Percentiles rank a stretch among this genome's conserved stretches.
These are phyloP conservation scores for Junco hyemalis DNA, from an alignment of 2,113 vertebrate genomes.

Conservation along the genomic window DNA sequence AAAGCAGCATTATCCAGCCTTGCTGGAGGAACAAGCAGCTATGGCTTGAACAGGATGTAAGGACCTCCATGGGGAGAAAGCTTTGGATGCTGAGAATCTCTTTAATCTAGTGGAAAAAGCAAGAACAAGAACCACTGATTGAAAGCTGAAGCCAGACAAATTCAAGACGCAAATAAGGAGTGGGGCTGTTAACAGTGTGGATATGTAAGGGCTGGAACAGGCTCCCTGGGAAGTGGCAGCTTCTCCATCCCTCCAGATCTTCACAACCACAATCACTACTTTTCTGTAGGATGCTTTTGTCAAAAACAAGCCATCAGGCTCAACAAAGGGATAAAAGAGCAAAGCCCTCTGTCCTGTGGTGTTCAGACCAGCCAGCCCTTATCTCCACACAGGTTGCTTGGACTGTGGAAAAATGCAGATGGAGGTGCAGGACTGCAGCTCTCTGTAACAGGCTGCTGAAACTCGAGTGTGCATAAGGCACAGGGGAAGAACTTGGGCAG, in stretches of 20 bases:
- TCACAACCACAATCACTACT: neutral
- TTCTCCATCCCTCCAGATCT: neutral
- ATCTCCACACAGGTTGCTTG: neutral
- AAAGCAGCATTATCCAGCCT: slow-evolving; percentile 14
- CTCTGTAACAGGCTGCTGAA: neutral
- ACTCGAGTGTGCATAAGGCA: rapidly evolving
- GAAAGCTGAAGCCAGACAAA: slow-evolving; percentile 39
- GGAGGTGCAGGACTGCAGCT: neutral
- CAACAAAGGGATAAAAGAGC: neutral
- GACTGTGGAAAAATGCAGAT: neutral
- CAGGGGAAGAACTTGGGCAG: neutral
- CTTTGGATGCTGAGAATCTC: slow-evolving; percentile 34
- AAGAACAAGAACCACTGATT: slow-evolving; percentile 32
- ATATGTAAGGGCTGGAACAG: slow-evolving; percentile 20
- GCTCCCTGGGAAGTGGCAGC: neutral
- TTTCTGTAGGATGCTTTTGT: slow-evolving; percentile 12
- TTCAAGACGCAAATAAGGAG: slow-evolving; percentile 7
- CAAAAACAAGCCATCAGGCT: neutral
- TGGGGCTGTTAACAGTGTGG: neutral
- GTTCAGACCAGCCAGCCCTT: neutral
- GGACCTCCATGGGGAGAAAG: neutral
- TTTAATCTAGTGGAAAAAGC: slow-evolving; percentile 57
- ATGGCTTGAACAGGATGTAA: slow-evolving; percentile 47
- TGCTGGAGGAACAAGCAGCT: neutral
- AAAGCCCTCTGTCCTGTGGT: neutral